Conservation (phyloP, 1,140 invertebrate species). For the Drosophila subpulchrella region DNA sequence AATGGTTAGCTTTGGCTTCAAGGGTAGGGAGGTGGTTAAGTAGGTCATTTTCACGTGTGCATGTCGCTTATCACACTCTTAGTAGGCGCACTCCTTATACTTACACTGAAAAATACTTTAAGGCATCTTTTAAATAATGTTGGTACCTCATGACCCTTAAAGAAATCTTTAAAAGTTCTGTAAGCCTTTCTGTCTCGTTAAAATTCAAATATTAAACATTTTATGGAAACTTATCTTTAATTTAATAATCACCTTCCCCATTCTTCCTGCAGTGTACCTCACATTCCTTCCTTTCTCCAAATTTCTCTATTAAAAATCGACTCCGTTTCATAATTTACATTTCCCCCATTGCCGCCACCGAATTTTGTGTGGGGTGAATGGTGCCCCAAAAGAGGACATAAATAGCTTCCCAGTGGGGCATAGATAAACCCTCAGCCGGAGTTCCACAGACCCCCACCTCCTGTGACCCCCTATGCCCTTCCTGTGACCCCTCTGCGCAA, state of each 20-base stretch:
- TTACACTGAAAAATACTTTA: conserved; percentile 2
- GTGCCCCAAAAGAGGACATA: conserved; percentile 64
- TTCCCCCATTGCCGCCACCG: conserved; percentile 11
- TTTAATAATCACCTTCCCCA: not conserved
- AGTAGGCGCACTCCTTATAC: conserved; percentile 2
- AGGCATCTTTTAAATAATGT: too few relatives aligned
- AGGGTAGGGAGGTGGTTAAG: conserved; percentile 11
- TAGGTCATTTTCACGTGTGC: conserved; percentile 52
- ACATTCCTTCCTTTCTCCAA: not conserved
- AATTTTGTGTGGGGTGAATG: conserved; percentile 37
- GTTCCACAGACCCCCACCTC: not conserved
- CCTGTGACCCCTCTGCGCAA: conserved; percentile 20
- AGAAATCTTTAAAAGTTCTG: too few relatives aligned
- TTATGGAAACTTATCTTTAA: too few relatives aligned
- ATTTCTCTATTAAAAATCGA: conserved; percentile 48
- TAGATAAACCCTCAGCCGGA: conserved; percentile 70
- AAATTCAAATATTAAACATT: too few relatives aligned
- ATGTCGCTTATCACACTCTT: conserved; percentile 49
- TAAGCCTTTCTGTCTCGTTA: too few relatives aligned
- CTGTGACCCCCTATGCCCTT: not conserved
- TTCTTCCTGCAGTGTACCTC: not conserved
- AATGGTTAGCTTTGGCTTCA: conserved; percentile 27
- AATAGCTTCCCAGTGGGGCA: conserved; percentile 70
- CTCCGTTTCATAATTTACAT: conserved; percentile 44
- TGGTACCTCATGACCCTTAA: too few relatives aligned